A percentile compares a stretch with the other conserved stretches of the same genome.
Conservation (phyloP, 2,797 vertebrate species). For the Sebastes dallii region DNA sequence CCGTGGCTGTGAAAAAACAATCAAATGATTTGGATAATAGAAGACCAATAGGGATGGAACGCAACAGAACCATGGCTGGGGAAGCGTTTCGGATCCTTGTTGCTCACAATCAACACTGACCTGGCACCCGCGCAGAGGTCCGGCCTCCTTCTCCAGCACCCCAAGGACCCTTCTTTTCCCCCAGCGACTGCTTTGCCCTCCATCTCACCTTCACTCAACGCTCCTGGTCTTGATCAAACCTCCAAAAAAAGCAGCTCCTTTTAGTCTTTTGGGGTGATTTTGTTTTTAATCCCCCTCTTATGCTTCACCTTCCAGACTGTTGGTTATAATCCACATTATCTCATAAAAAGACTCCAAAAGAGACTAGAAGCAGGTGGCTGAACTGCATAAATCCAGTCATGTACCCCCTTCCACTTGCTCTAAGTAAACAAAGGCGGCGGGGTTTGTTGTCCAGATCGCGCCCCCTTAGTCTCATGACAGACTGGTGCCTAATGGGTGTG, state of each 20-base stretch:
- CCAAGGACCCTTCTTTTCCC: constrained; percentile 12
- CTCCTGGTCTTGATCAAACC: constrained; percentile 7
- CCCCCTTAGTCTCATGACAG: constrained; percentile 50
- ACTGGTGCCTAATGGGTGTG: constrained; percentile 70
- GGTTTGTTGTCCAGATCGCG: constrained; percentile 45
- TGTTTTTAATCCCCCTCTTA: constrained; percentile 15
- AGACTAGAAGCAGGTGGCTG: constrained; percentile 40
- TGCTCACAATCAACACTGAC: constrained; percentile 58
- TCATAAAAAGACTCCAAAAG: constrained; percentile 14
- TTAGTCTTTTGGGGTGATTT: neutral
- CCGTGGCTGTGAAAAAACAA: neutral
- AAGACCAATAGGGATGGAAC: constrained; percentile 80
- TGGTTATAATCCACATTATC: constrained; percentile 21
- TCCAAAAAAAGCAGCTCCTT: neutral
- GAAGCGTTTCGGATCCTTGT: constrained; percentile 54
- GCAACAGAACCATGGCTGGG: constrained; percentile 77
- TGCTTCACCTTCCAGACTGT: constrained; percentile 6
- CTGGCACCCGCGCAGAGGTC: constrained; percentile 20
- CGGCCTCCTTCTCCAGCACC: constrained; percentile 12
- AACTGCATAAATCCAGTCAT: constrained; percentile 62
- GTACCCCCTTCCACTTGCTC: constrained; percentile 49
- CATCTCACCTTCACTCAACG: constrained; percentile 1
- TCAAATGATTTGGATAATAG: constrained; percentile 55
- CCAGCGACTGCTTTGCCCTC: constrained; percentile 1
- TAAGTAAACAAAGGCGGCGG: constrained; percentile 48